A percentile compares a stretch with the other conserved stretches of the same genome.
phyloP scores from a whole-genome alignment of 2,113 vertebrate species.

The Silurus asotus region DNA sequence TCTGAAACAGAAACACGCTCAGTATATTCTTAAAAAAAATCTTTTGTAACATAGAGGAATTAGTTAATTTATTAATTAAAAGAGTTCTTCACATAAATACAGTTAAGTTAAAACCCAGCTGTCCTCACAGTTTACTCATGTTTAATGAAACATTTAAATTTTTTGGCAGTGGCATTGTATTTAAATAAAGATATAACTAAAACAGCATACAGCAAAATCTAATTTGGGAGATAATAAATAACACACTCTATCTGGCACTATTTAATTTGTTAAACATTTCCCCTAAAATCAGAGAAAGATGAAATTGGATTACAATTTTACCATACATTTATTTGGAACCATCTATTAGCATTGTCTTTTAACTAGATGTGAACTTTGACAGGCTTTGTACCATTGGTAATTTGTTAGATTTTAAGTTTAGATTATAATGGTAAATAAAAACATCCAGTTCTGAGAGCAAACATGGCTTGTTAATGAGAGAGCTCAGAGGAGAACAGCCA shows the following conservation, averaged over 20 bases:
- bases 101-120: neutral
- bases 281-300: neutral
- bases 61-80: neutral
- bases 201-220: neutral
- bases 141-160: conserved; percentile 17
- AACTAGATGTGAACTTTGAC: neutral
- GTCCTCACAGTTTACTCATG: conserved; percentile 4
- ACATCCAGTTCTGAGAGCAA: neutral
- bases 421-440: neutral
- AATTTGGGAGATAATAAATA: neutral
- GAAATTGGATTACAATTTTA: neutral
- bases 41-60: neutral
- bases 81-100: conserved; percentile 1
- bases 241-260: neutral
- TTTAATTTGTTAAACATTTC: neutral
- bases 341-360: neutral
- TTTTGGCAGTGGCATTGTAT: conserved; percentile 7
- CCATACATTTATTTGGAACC: neutral
- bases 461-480: neutral
- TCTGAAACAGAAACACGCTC: conserved; percentile 23
- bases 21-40: neutral
- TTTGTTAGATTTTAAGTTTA: neutral
- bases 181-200: neutral
- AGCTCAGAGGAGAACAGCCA: neutral
- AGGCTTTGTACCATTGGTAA: neutral